Evolutionary conservation across 2,113 vertebrate genomes (phyloP).

Genomic region (Rhynchopsitta pachyrhyncha): DNA sequence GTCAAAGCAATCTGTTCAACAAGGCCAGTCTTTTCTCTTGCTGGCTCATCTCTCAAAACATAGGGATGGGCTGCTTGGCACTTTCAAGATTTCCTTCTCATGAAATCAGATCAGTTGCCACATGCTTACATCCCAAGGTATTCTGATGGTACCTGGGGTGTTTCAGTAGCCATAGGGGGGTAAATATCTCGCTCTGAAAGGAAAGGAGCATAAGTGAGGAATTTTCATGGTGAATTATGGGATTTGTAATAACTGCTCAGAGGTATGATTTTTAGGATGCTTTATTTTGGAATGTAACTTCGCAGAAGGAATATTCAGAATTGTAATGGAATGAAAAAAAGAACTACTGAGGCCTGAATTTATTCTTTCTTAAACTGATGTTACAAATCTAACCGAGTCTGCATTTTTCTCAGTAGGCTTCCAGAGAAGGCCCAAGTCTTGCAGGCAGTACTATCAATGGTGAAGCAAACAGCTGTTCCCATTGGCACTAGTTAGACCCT

Average conservation of each 20-base stretch:
- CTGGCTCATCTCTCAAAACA: rapidly evolving
- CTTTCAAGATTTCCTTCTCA: neutral
- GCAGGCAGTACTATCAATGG: neutral
- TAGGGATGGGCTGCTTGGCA: rapidly evolving
- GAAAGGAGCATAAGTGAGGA: neutral
- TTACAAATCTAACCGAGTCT: neutral
- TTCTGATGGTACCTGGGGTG: neutral
- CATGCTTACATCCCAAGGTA: neutral
- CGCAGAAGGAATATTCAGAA: neutral
- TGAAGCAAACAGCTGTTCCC: neutral
- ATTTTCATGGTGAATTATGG: neutral
- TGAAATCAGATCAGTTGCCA: neutral
- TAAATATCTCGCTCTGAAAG: neutral
- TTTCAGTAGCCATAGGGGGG: neutral
- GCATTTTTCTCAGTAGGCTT: neutral
- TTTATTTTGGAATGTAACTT: neutral
- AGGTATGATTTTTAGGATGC: neutral
- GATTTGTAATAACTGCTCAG: neutral
- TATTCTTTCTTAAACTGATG: neutral
- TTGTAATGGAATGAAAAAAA: neutral
- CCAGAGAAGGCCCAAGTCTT: neutral
- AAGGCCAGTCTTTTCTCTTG: neutral
- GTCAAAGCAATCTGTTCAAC: neutral
- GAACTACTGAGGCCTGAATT: neutral
- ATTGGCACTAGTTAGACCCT: neutral